Conservation (phyloP, 2,797 vertebrate species). For the Tarsius wallacei region DNA sequence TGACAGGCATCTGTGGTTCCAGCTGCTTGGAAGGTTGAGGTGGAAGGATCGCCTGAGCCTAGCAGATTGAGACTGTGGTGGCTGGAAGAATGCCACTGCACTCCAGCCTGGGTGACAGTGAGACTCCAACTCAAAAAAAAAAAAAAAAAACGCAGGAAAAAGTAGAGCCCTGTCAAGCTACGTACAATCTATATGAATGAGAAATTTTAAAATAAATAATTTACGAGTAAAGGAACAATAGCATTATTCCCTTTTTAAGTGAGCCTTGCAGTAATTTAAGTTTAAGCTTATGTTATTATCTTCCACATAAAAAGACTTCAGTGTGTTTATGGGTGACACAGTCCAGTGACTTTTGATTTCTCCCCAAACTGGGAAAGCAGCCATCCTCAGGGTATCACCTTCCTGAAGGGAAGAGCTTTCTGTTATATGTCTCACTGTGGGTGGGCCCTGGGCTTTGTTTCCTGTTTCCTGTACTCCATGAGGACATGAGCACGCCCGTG, state of each 20-base stretch:
- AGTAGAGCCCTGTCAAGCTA: too few species aligned
- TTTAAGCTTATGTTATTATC: background rate
- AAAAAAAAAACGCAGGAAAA: too few species aligned
- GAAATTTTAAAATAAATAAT: background rate
- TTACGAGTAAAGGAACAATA: background rate
- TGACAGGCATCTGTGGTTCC: background rate
- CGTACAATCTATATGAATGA: too few species aligned
- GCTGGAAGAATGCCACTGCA: background rate
- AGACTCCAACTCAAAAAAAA: background rate
- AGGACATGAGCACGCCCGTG: too few species aligned
- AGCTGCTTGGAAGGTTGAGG: background rate
- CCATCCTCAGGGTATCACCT: too few species aligned
- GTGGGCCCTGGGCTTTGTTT: too few species aligned
- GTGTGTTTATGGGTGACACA: background rate
- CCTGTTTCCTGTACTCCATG: too few species aligned
- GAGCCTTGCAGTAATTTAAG: conserved; percentile 18
- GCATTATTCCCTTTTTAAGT: background rate
- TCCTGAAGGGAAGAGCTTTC: too few species aligned
- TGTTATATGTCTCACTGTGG: too few species aligned
- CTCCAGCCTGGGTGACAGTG: background rate
- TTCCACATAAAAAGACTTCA: background rate
- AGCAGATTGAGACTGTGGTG: background rate
- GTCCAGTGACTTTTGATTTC: background rate
- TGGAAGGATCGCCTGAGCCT: background rate
- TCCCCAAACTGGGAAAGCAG: too few species aligned